Evolutionary conservation across 2,888 invertebrate species (phyloP).

Genomic region (Gortyna flavago): DNA sequence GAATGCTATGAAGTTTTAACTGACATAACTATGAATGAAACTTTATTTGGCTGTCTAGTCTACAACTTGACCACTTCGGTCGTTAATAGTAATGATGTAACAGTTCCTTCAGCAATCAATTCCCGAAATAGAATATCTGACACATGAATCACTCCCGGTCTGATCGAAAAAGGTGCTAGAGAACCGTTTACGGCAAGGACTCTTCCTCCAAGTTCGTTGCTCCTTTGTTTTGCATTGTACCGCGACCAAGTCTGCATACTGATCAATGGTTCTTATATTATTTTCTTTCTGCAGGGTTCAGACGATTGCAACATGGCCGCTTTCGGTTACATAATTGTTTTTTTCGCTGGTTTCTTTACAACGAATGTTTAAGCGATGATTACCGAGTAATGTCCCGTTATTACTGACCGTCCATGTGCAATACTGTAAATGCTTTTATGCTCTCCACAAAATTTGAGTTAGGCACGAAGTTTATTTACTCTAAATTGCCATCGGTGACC

Average conservation of each 20-base stretch:
- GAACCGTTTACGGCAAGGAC: slow-evolving; percentile 81
- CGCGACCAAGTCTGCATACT: slow-evolving; percentile 85
- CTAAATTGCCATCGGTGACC: slow-evolving; percentile 68
- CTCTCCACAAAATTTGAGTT: slow-evolving; percentile 39
- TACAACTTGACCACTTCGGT: slow-evolving; percentile 44
- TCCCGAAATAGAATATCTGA: slow-evolving; percentile 74
- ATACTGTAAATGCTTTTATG: slow-evolving; percentile 43
- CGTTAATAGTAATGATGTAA: slow-evolving; percentile 64
- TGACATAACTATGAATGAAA: slow-evolving; percentile 44
- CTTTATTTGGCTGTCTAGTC: slow-evolving; percentile 40
- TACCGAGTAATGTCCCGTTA: slow-evolving; percentile 43
- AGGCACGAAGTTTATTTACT: slow-evolving; percentile 63
- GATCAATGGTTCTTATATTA: slow-evolving; percentile 70
- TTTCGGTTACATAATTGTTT: slow-evolving; percentile 45
- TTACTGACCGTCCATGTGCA: slow-evolving; percentile 34
- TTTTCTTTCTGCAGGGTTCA: slow-evolving; percentile 57
- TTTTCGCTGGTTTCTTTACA: slow-evolving; percentile 30
- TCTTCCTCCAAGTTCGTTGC: slow-evolving; percentile 87
- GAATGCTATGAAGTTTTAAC: slow-evolving; percentile 8
- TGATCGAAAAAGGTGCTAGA: slow-evolving; percentile 75
- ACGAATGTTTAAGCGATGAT: slow-evolving; percentile 40
- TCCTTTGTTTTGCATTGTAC: slow-evolving; percentile 84
- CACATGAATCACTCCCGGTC: slow-evolving; percentile 78
- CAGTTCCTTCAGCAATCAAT: slow-evolving; percentile 58
- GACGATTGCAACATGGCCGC: slow-evolving; percentile 38